phyloP scores from a whole-genome alignment of 1,140 invertebrate species.

The Ostrea denselamellosa region DNA sequence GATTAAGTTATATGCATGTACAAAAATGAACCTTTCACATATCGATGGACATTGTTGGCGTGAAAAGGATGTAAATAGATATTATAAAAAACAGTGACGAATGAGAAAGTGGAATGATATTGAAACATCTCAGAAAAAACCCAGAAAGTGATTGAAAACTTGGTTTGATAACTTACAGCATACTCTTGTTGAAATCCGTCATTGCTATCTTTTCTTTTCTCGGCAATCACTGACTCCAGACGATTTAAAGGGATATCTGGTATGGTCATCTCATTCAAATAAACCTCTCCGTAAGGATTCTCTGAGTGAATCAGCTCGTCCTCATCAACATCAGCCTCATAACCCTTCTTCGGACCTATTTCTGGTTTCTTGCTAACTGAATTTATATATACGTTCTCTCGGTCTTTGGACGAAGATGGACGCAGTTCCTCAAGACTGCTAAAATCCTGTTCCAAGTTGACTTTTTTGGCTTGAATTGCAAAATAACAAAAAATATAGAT shows the following conservation, averaged over 20 bases:
- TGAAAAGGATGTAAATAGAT: background rate
- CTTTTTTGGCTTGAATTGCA: background rate
- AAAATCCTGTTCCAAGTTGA: background rate
- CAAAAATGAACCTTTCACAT: background rate
- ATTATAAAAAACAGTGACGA: background rate
- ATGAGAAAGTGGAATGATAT: too few relatives aligned
- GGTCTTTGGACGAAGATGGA: background rate
- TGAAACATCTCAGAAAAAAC: too few relatives aligned
- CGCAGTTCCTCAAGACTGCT: background rate
- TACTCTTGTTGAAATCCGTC: background rate
- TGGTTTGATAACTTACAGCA: background rate
- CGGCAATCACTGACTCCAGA: background rate
- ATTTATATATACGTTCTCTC: background rate
- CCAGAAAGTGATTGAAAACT: background rate
- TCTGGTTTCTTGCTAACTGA: background rate
- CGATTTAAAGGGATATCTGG: background rate
- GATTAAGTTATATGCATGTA: too few relatives aligned
- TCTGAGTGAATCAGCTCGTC: background rate
- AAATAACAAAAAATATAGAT: too few relatives aligned
- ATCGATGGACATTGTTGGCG: background rate
- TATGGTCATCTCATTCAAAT: background rate
- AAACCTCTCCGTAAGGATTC: background rate
- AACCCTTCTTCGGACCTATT: background rate
- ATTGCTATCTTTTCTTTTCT: background rate
- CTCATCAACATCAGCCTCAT: background rate